Evolutionary conservation across 2,113 vertebrate species (phyloP), one percentile per base, ranked within the genome.

Genomic region (Panthera uncia): DNA sequence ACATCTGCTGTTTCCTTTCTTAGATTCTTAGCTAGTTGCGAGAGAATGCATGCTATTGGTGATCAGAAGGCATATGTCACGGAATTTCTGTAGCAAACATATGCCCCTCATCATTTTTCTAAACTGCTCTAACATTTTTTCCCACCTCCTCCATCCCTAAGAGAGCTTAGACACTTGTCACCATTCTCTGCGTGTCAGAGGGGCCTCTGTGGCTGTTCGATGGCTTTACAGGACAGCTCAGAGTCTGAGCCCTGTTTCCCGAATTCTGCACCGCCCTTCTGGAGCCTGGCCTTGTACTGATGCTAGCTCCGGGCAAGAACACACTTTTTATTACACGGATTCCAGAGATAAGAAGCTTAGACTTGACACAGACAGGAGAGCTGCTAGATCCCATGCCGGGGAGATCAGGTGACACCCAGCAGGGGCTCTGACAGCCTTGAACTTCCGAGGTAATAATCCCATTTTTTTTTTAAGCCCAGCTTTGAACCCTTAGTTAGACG

Each of bases 1-100:
- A 16, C 96, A 96, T 93, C 94, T 97, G 96, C 92, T 97, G 94
- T 74, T 97, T 96, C 98, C 93, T 96, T 95, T 96, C 95, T 97
- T 74, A 36, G 97, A 14, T 1, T n/a, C 80, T 94, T n/a, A 73
- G 94, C 95, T 69, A 48, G 82, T 2, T 16, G 66, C 7, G 94
- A 52, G 97, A 74, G 94, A 93, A 92, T 68, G 79, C 1, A 0
- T 0, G 38, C 55, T 31, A 25, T 18, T 87, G 92, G 86, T 29
- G 81, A 63, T 55, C 38, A 3, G 82, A 50, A 86, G 96, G 82
- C 96, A 31, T 18, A 79, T 93, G 96, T n/a, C 89, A 38, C 3
- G 33, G 83, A 55, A 92, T 61, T 89, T 93, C 96, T 90, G 31
- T 13, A 84, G 83, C 90, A 87, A 69, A 93, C 94, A 93, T 7